phyloP scores from a whole-genome alignment of 2,888 invertebrate species.

The Brenthis daphne region DNA sequence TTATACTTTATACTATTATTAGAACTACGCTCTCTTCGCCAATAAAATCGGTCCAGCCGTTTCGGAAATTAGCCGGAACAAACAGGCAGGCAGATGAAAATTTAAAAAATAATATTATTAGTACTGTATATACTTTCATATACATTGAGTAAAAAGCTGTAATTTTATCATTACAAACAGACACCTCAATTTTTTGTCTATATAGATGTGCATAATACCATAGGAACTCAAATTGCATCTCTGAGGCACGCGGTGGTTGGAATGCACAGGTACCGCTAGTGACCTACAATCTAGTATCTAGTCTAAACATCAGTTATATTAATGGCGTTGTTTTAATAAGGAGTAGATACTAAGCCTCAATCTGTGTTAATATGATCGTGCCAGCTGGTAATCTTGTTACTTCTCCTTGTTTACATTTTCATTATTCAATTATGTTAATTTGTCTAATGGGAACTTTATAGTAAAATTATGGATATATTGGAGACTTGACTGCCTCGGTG shows the following conservation, averaged over 20 bases:
- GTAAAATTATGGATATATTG: background rate
- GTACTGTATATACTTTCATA: too few relatives aligned
- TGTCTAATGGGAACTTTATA: constrained; percentile 10
- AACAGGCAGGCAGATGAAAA: too few relatives aligned
- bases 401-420: background rate
- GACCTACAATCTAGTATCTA: constrained; percentile 30
- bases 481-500: too few relatives aligned
- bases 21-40: too few relatives aligned
- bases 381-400: constrained; percentile 16
- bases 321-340: constrained; percentile 22
- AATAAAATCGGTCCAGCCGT: too few relatives aligned
- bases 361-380: constrained; percentile 13
- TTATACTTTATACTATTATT: too few relatives aligned
- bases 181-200: too few relatives aligned
- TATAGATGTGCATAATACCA: background rate
- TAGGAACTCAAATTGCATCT: constrained; percentile 29
- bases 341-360: constrained; percentile 7
- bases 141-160: too few relatives aligned
- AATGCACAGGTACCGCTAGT: constrained; percentile 33
- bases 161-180: too few relatives aligned
- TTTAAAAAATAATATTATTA: too few relatives aligned
- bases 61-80: too few relatives aligned
- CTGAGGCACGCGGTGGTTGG: constrained; percentile 16
- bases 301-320: constrained; percentile 21
- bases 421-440: background rate